phyloP scores from a whole-genome alignment of 2,888 invertebrate species.

The Aproaerema taeniolella region DNA sequence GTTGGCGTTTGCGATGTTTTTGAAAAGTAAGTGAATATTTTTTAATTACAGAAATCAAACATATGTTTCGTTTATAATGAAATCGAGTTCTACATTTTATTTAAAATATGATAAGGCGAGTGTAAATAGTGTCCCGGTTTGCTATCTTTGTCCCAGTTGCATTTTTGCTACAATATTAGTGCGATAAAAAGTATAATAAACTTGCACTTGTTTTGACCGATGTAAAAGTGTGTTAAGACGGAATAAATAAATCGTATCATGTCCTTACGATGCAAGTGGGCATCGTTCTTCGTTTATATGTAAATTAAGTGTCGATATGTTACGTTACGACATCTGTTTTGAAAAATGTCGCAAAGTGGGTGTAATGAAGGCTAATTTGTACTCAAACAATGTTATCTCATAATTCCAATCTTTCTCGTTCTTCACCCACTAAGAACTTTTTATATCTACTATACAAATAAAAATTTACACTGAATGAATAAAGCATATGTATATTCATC shows the following conservation, averaged over 20 bases:
- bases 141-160: no score
- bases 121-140: no score
- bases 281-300: conserved; percentile 9
- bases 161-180: no score
- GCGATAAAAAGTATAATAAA: no score
- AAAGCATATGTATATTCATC: no score
- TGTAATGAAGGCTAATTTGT: conserved; percentile 13
- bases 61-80: background rate
- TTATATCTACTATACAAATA: background rate
- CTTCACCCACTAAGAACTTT: background rate
- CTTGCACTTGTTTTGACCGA: no score
- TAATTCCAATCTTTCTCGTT: background rate
- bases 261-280: conserved; percentile 6
- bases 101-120: no score
- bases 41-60: background rate
- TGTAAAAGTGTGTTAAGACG: no score
- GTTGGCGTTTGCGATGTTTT: conserved; percentile 48
- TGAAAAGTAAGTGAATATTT: conserved; percentile 51
- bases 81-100: no score
- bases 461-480: no score
- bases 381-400: conserved; percentile 5
- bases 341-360: conserved; percentile 16
- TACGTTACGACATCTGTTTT: conserved; percentile 14
- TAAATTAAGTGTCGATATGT: conserved; percentile 13
- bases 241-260: conserved; percentile 9